Evolutionary conservation across 2,113 vertebrate species (phyloP), one percentile per base, ranked within the genome.

Genomic region (Axis porcinus): DNA sequence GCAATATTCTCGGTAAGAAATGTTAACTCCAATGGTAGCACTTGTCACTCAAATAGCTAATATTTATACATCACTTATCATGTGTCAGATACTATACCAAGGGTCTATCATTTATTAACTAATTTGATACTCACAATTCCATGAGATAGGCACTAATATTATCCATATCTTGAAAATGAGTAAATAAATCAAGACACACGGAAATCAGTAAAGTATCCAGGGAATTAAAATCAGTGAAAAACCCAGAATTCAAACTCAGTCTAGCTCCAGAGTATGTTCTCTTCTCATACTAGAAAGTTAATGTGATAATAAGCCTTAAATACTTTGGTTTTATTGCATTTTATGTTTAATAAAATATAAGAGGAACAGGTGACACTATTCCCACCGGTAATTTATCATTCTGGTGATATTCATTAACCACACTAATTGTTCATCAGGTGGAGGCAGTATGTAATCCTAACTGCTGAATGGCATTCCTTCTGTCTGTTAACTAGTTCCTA

Each of bases 261-360:
- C 15, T 33, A 82, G 6, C 27, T 88, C 60, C n/a, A 76, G 23
- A 93, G 43, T 74, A 58, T 74, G n/a, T 92, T 93, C 52, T 92
- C 50, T 92, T 54, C 28, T 28, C 50, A 45, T 7, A 88, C n/a
- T 74, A 70, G 70, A 91, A 82, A 7, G 40, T 88, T 74, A 60
- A 86, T 82, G n/a, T 86, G 33, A 96, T 33, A 88, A 94, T 55
- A 92, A 95, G 55, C 23, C 17, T 86, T 57, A 81, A 85, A 91
- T 85, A 90, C 17, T 76, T 60, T 84, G 27, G 27, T 76, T 27
- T 86, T 88, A 70, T 21, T 92, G 40, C 19, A 52, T 43, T 43
- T 57, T 87, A 87, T 60, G 43, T 92, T 87, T 74, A n/a, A 62
- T 79, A 86, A 54, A 95, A 64, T 64, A 64, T 30, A 15, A 83